phyloP scores from a whole-genome alignment of 2,888 invertebrate genomes.

The Polymixis lichenea region DNA sequence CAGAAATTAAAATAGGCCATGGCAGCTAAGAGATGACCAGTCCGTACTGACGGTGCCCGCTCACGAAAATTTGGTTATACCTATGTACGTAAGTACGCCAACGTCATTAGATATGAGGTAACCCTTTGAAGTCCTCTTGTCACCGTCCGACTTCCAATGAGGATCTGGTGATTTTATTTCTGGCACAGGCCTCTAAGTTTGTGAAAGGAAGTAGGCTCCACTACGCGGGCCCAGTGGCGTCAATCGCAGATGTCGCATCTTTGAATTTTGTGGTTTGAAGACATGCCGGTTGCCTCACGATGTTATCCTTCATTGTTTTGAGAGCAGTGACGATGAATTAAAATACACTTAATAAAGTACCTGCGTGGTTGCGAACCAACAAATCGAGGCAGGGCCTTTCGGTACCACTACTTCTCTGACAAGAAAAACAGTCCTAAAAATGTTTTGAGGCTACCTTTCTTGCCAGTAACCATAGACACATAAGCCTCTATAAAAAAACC shows the following conservation, averaged over 20 bases:
- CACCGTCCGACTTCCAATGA: no score
- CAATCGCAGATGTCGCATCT: neutral
- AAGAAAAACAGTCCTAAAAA: neutral
- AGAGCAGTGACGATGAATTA: neutral
- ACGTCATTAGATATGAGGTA: no score
- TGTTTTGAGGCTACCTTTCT: no score
- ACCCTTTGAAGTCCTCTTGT: no score
- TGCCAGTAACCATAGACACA: neutral
- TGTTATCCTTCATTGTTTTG: neutral
- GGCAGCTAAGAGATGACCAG: no score
- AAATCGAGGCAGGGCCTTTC: neutral
- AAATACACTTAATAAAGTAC: neutral
- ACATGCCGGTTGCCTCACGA: neutral
- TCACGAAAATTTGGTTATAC: no score
- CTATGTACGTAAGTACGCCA: no score
- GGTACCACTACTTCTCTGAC: no score
- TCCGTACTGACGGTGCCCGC: no score
- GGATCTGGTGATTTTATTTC: no score
- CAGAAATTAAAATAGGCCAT: no score
- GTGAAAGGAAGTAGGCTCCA: neutral
- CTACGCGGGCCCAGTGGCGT: neutral
- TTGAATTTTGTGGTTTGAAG: neutral
- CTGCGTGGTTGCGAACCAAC: neutral
- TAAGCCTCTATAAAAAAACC: neutral
- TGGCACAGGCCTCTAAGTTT: neutral